These are phyloP conservation scores for Sarotherodon lohbergeri DNA, from an alignment of 2,113 vertebrate genomes.

Conservation along the genomic window DNA sequence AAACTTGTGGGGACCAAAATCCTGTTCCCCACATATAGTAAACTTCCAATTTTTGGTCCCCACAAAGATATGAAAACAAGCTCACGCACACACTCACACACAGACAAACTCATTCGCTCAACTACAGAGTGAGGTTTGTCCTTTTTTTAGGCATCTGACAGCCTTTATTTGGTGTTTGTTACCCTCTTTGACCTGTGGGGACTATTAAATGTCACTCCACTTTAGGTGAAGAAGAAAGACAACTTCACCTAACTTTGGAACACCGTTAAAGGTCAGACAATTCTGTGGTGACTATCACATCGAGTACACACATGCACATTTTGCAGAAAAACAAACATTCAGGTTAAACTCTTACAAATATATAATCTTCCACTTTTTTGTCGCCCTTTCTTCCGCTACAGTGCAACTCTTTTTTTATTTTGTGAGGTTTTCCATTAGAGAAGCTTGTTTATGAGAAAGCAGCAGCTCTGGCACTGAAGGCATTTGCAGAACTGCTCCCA, in stretches of 20 bases:
- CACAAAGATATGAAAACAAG: not conserved
- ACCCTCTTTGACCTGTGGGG: conserved; percentile 71
- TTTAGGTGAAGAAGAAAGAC: conserved; percentile 76
- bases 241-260: conserved; percentile 71
- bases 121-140: conserved; percentile 10
- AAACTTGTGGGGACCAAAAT: not conserved
- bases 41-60: not conserved
- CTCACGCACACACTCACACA: not conserved
- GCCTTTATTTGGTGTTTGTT: conserved; percentile 76
- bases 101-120: not conserved
- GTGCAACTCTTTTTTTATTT: not conserved
- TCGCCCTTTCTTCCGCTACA: not conserved
- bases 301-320: not conserved
- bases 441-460: conserved; percentile 11
- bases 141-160: conserved; percentile 54
- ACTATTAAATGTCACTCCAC: conserved; percentile 77
- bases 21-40: not conserved
- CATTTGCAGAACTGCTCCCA: conserved; percentile 28
- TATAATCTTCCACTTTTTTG: not conserved
- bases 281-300: conserved; percentile 39
- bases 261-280: conserved; percentile 73
- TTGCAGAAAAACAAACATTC: not conserved
- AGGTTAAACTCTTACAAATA: not conserved
- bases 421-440: conserved; percentile 38
- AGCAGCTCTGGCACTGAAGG: conserved; percentile 11